These are phyloP conservation scores for Dascillus cervinus DNA, from an alignment of 2,888 invertebrate genomes.

Conservation along the genomic window DNA sequence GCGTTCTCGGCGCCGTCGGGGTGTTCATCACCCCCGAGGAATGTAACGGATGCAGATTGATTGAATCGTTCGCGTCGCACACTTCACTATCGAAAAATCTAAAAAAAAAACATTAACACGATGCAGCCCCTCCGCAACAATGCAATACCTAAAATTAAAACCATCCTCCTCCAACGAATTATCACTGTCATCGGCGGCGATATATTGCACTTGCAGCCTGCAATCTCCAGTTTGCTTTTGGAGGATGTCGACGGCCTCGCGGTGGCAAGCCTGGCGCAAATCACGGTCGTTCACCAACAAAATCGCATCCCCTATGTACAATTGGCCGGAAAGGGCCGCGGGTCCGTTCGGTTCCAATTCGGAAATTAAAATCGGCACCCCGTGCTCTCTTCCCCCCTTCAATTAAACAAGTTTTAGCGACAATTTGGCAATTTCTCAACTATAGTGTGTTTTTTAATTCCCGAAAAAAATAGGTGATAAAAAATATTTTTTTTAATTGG, in stretches of 20 bases:
- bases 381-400: constrained; percentile 85
- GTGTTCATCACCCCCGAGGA: constrained; percentile 48
- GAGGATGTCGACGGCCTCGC: constrained; percentile 72
- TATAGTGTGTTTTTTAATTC: too few relatives aligned
- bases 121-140: background rate
- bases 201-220: constrained; percentile 68
- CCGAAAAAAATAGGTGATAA: too few relatives aligned
- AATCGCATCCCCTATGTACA: constrained; percentile 80
- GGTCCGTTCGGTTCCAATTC: constrained; percentile 74
- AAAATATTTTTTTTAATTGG: too few relatives aligned
- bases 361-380: constrained; percentile 77
- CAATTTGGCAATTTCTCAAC: too few relatives aligned
- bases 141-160: constrained; percentile 43
- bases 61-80: constrained; percentile 34
- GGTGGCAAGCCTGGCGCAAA: constrained; percentile 69
- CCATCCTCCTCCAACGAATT: constrained; percentile 54
- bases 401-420: too few relatives aligned
- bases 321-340: constrained; percentile 62
- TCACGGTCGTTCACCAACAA: constrained; percentile 73
- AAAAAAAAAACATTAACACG: constrained; percentile 18
- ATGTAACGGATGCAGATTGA: constrained; percentile 33
- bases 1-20: constrained; percentile 60
- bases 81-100: constrained; percentile 45
- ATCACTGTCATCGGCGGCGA: constrained; percentile 63
- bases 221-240: constrained; percentile 73